A percentile compares a stretch with the other conserved stretches of the same genome.
These are phyloP conservation scores for Gryllus longicercus DNA, from an alignment of 2,888 invertebrate species.

Conservation along the genomic window DNA sequence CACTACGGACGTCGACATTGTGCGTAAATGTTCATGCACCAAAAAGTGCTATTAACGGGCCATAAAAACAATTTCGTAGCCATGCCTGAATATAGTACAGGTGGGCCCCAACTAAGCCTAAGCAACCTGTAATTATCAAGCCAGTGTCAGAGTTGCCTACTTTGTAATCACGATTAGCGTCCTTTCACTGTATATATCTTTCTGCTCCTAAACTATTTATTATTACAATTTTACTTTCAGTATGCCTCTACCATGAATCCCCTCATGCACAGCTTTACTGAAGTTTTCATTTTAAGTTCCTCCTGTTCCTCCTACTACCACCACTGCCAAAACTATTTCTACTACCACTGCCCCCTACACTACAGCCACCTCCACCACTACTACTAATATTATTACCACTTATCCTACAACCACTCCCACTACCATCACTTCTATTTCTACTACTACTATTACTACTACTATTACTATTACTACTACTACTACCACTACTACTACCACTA, in stretches of 20 bases:
- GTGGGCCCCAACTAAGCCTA: not conserved
- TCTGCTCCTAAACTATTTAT: constrained; percentile 41
- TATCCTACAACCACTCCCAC: no score
- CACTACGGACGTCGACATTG: constrained; percentile 93
- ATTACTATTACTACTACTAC: no score
- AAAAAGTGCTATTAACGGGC: constrained; percentile 74
- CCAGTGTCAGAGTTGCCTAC: constrained; percentile 29
- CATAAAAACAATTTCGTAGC: constrained; percentile 37
- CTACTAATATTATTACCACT: not conserved
- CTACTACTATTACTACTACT: no score
- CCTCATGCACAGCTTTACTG: constrained; percentile 38
- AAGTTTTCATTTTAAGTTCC: constrained; percentile 19
- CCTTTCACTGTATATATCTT: constrained; percentile 43
- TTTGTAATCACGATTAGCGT: constrained; percentile 34
- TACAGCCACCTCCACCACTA: not conserved
- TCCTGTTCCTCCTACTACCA: not conserved
- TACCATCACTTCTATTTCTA: no score
- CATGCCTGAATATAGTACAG: constrained; percentile 29
- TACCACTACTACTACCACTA: no score
- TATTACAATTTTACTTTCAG: constrained; percentile 42
- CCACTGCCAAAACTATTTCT: not conserved
- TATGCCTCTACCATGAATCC: constrained; percentile 41
- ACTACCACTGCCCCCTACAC: not conserved
- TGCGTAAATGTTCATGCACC: constrained; percentile 93
- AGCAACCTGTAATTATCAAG: constrained; percentile 4